phyloP scores from a whole-genome alignment of 2,797 vertebrate genomes.

The Brachyrhaphis roseni region DNA sequence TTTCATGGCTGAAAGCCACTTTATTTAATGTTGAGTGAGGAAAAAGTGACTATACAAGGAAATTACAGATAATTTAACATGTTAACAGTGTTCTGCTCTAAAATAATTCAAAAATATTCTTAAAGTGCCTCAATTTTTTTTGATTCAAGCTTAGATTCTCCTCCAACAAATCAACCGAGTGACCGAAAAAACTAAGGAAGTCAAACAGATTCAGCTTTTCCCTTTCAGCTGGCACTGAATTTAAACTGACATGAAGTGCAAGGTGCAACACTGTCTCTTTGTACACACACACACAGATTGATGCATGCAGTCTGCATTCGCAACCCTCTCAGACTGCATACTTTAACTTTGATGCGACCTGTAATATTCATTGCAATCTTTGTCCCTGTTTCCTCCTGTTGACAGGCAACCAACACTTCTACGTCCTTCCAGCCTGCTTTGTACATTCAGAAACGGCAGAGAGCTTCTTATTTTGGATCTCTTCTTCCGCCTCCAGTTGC shows the following conservation, averaged over 20 bases:
- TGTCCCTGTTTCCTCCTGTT: slow-evolving; percentile 25
- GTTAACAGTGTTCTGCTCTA: background rate
- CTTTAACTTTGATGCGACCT: slow-evolving; percentile 33
- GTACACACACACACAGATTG: slow-evolving; percentile 1
- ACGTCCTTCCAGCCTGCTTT: slow-evolving; percentile 30
- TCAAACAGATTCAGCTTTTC: slow-evolving; percentile 11
- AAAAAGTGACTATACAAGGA: background rate
- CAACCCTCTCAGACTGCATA: slow-evolving; percentile 10
- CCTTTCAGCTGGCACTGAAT: slow-evolving; percentile 10
- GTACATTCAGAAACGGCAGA: slow-evolving; percentile 15
- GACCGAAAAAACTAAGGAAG: slow-evolving; percentile 3
- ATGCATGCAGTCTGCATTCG: slow-evolving; percentile 1
- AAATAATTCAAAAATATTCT: background rate
- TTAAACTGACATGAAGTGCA: slow-evolving; percentile 6
- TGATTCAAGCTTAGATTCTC: background rate
- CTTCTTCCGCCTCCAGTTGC: slow-evolving; percentile 30
- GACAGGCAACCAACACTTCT: slow-evolving; percentile 31
- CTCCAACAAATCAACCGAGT: background rate
- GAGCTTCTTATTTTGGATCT: slow-evolving; percentile 43
- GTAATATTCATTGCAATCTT: slow-evolving; percentile 32
- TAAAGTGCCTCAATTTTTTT: background rate
- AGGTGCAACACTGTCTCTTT: slow-evolving; percentile 10
- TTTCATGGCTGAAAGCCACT: background rate
- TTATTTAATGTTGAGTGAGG: background rate
- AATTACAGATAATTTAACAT: background rate